These are phyloP conservation scores for Oscheius sp. DNA, from an alignment of 2,888 invertebrate species.

Conservation along the genomic window DNA sequence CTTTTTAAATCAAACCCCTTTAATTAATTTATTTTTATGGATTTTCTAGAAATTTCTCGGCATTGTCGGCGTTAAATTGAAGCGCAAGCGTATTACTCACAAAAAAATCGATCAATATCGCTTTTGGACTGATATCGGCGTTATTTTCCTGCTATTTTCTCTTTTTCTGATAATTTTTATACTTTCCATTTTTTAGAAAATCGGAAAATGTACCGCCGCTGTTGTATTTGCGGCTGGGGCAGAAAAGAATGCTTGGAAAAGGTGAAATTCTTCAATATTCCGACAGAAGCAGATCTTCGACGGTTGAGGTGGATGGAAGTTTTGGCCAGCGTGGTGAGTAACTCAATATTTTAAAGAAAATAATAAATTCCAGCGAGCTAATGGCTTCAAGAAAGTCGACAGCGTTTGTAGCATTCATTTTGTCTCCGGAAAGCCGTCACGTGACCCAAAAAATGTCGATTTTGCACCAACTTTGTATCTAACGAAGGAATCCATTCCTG, in stretches of 20 bases:
- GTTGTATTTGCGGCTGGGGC: slow-evolving; percentile 27
- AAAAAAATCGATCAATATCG: too few species aligned
- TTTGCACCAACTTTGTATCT: slow-evolving; percentile 20
- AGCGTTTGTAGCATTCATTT: slow-evolving; percentile 24
- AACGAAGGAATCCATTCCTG: background rate
- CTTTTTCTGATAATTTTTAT: background rate
- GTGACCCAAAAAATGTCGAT: slow-evolving; percentile 2
- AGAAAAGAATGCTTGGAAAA: slow-evolving; percentile 15
- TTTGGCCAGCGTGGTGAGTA: background rate
- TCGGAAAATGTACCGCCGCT: slow-evolving; percentile 18
- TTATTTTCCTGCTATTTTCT: background rate
- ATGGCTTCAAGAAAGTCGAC: slow-evolving; percentile 21
- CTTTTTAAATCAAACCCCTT: too few species aligned
- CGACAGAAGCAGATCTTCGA: background rate
- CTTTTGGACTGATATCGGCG: too few species aligned
- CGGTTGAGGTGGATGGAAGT: slow-evolving; percentile 21
- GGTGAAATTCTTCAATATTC: slow-evolving; percentile 23
- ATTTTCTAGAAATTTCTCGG: too few species aligned
- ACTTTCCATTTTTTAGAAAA: background rate
- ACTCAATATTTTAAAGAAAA: background rate
- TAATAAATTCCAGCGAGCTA: background rate
- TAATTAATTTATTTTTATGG: too few species aligned
- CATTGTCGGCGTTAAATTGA: too few species aligned
- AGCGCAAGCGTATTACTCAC: too few species aligned
- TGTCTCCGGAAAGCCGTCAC: background rate